These are phyloP conservation scores for Macroglossus sobrinus DNA, from an alignment of 2,113 vertebrate genomes.

Conservation along the genomic window DNA sequence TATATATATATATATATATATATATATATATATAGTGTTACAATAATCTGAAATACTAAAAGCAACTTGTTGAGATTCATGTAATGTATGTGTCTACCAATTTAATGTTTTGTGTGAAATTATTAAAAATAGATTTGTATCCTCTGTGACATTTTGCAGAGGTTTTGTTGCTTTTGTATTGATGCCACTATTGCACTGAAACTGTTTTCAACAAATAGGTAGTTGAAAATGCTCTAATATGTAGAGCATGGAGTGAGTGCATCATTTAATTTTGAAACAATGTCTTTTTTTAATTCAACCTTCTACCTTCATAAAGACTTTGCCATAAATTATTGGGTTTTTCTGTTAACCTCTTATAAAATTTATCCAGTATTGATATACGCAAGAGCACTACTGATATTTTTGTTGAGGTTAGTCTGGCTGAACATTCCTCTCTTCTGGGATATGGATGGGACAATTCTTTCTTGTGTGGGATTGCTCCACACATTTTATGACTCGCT, in stretches of 20 bases:
- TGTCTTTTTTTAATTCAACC: background rate
- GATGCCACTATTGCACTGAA: background rate
- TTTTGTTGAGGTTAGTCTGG: background rate
- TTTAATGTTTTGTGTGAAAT: slow-evolving; percentile 26
- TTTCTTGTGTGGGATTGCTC: background rate
- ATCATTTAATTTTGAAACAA: background rate
- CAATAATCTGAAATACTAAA: slow-evolving; percentile 6
- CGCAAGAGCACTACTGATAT: background rate
- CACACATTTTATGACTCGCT: background rate
- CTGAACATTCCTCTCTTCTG: background rate
- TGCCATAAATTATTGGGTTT: slow-evolving; percentile 1
- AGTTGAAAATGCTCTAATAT: background rate
- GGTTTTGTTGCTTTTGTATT: background rate
- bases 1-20: background rate
- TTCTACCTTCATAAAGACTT: background rate
- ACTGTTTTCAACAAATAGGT: background rate
- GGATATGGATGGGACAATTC: background rate
- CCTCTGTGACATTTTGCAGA: background rate
- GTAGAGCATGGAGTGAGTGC: background rate
- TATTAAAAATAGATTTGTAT: background rate
- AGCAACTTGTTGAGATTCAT: background rate
- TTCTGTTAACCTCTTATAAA: background rate
- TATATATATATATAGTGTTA: background rate
- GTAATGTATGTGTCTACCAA: background rate
- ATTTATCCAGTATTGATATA: background rate